A percentile compares a stretch with the other conserved stretches of the same genome.
These are phyloP conservation scores for Lanistes nyassanus DNA, from an alignment of 1,140 invertebrate genomes.

Conservation along the genomic window DNA sequence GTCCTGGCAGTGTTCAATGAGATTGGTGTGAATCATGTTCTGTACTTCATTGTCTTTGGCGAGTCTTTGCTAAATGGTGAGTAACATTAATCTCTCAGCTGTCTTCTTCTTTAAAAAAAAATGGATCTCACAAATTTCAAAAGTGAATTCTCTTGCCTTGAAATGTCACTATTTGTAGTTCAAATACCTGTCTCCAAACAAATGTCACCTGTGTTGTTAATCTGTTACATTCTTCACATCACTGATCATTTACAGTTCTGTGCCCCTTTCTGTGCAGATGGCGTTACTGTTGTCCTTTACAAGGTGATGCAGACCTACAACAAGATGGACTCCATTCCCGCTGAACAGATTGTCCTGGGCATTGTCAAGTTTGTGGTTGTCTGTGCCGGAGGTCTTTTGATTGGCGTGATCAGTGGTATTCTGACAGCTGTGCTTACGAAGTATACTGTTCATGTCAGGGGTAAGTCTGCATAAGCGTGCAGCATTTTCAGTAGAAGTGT, in stretches of 20 bases:
- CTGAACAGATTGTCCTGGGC: conserved; percentile 81
- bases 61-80: conserved; percentile 91
- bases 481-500: too few species aligned
- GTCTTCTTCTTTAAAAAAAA: neutral
- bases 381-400: conserved; percentile 90
- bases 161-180: too few species aligned
- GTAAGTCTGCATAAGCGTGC: too few species aligned
- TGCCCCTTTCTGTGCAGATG: conserved; percentile 56
- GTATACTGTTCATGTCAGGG: conserved; percentile 88
- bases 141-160: too few species aligned
- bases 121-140: too few species aligned
- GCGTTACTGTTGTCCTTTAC: conserved; percentile 66
- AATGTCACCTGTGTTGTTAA: too few species aligned
- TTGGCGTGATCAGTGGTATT: conserved; percentile 96
- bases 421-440: conserved; percentile 93
- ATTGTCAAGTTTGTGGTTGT: conserved; percentile 90
- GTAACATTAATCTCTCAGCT: conserved; percentile 9
- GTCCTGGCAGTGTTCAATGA: conserved; percentile 98
- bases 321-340: conserved; percentile 48
- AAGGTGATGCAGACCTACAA: conserved; percentile 62
- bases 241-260: neutral
- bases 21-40: conserved; percentile 96
- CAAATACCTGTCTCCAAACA: too few species aligned
- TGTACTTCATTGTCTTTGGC: conserved; percentile 99
- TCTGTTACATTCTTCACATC: neutral